Conservation (phyloP, 2,113 vertebrate genomes). For the Semnornis frantzii region DNA sequence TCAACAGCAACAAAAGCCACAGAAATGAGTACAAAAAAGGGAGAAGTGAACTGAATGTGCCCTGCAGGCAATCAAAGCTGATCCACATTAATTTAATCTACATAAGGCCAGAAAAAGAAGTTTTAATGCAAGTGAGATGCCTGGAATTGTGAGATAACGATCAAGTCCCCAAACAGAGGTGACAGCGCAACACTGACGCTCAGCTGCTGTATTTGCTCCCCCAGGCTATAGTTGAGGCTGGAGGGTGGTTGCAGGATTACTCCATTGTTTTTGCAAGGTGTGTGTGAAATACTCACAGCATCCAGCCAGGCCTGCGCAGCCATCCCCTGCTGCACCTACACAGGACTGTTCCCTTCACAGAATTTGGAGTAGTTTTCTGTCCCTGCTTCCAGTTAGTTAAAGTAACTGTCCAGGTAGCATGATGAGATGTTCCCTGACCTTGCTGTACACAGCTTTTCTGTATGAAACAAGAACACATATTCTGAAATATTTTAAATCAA, state of each 20-base stretch:
- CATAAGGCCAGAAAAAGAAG: not conserved
- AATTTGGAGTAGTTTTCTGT: not conserved
- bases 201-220: not conserved
- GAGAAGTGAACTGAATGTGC: not conserved
- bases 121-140: not conserved
- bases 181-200: not conserved
- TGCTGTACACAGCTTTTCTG: no score
- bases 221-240: not conserved
- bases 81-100: not conserved
- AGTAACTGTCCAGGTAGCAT: accelerated
- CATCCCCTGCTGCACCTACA: not conserved
- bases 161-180: not conserved
- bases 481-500: not conserved
- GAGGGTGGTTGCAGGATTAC: not conserved
- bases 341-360: accelerated
- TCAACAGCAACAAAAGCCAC: not conserved
- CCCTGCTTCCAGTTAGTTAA: not conserved
- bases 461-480: not conserved
- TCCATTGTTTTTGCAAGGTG: not conserved
- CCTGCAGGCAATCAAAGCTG: not conserved
- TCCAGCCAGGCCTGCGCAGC: accelerated
- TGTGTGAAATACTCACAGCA: accelerated
- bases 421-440: not conserved
- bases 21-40: not conserved
- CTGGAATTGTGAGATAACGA: not conserved